Evolutionary conservation across 2,888 invertebrate species (phyloP), one percentile per base, ranked within the genome.

Genomic region (Pseudococcus jackbeardsleyi): DNA sequence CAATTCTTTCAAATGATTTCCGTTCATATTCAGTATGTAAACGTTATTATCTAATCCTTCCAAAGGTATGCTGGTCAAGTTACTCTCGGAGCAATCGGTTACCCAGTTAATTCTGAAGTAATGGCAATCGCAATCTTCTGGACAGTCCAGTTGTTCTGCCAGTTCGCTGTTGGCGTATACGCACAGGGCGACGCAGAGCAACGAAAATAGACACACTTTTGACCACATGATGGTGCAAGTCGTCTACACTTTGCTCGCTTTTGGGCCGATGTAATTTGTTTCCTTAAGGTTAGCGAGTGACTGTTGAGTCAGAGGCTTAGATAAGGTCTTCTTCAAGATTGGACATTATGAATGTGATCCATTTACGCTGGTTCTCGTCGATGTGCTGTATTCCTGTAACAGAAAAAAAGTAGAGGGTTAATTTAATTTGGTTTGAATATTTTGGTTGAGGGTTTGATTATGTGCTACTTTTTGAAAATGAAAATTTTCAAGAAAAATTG

Each of bases 91-190:
- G 90, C 95, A 95, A 91, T 95, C 95, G 1, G 95, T 95, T 90
- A 95, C 95, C 95, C 95, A 95, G 92, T 95, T 95, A 90, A 95
- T 94, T 89, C 95, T 93, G 92, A 94, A 95, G 92, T 95, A 95
- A 92, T 95, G 94, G 90, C 95, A 95, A 91, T 95, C 95, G 91
- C 95, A 95, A 90, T 95, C 95, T 90, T 94, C 94, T 0, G 95
- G 95, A 90, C 95, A 95, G 91, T 94, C 94, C 90, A 94, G 91
- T 79, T 90, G 89, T 90, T 95, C 95, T 90, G 93, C 93, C 90
- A 94, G 92, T 90, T 95, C 94, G 86, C 94, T 94, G 90, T 94
- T 94, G 90, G 94, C 93, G 59, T 91, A 90, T 46, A 72, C 46
- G n/a, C n/a, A 39, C 64, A 68, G 19, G 4, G 46, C 59, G 22